These are phyloP conservation scores for Agrochola circellaris DNA, from an alignment of 2,888 invertebrate genomes.

Conservation along the genomic window DNA sequence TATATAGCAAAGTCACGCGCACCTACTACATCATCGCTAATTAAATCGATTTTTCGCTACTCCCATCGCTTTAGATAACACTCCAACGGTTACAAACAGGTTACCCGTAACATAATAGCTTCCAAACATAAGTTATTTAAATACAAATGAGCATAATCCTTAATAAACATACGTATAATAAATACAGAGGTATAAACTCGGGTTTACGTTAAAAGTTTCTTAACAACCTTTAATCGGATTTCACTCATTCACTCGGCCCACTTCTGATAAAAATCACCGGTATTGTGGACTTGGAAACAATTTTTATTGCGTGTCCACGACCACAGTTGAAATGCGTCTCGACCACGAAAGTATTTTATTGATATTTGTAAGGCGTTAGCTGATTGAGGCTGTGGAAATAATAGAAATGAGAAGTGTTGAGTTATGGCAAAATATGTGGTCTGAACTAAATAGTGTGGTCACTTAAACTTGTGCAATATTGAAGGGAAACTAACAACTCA, in stretches of 20 bases:
- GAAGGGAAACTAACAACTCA: not conserved
- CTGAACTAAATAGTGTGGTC: not conserved
- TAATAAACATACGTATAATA: constrained; percentile 27
- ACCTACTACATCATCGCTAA: constrained; percentile 6
- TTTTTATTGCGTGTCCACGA: constrained; percentile 41
- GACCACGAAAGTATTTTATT: constrained; percentile 37
- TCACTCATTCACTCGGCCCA: constrained; percentile 69
- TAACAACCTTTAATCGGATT: constrained; percentile 76
- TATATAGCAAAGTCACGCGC: constrained; percentile 11
- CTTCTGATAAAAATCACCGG: constrained; percentile 59
- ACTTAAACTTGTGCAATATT: not conserved
- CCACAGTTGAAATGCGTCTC: constrained; percentile 17
- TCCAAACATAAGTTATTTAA: constrained; percentile 47
- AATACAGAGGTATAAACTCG: constrained; percentile 8
- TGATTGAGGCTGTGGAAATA: constrained; percentile 1
- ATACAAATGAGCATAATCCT: constrained; percentile 50
- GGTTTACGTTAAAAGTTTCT: constrained; percentile 60
- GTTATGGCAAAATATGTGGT: constrained; percentile 11
- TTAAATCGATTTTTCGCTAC: constrained; percentile 29
- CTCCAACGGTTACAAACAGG: constrained; percentile 42
- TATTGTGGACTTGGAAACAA: constrained; percentile 64
- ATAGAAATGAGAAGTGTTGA: not conserved
- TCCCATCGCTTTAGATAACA: constrained; percentile 18
- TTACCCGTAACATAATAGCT: constrained; percentile 29
- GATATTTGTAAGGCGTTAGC: constrained; percentile 22